Conservation (phyloP, 2,113 vertebrate species). For the Terrapene triunguis region DNA sequence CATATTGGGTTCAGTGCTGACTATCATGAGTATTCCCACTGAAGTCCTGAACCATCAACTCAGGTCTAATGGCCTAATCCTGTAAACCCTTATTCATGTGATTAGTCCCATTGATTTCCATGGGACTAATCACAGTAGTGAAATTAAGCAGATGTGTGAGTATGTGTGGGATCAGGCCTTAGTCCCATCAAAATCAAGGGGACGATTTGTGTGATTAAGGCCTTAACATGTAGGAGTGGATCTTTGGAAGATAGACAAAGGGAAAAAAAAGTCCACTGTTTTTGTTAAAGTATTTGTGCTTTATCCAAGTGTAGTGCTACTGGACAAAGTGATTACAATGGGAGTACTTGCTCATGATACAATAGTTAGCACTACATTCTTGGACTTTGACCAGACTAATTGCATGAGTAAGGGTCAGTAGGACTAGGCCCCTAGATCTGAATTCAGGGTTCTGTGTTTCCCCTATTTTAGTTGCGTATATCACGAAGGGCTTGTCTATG, state of each 20-base stretch:
- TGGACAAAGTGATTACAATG: constrained; percentile 27
- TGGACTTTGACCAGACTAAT: neutral
- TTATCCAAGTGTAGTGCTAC: constrained; percentile 40
- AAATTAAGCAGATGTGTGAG: too few species aligned
- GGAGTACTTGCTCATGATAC: constrained; percentile 58
- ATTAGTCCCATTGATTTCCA: neutral
- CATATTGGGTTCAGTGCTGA: neutral
- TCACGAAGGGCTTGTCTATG: too few species aligned
- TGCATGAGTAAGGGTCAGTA: neutral
- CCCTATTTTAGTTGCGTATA: neutral
- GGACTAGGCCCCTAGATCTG: neutral
- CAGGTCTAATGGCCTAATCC: neutral
- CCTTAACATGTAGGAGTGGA: neutral
- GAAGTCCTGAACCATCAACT: neutral
- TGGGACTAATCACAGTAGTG: neutral
- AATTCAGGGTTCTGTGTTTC: neutral
- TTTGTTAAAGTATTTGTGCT: constrained; percentile 33
- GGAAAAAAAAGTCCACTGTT: neutral
- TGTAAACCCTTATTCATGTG: neutral
- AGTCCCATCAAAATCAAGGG: neutral
- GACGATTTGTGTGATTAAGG: neutral
- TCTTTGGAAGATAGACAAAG: constrained; percentile 30
- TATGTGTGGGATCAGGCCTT: neutral
- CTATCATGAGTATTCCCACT: neutral
- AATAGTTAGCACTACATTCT: constrained; percentile 15